Evolutionary conservation across 2,113 vertebrate genomes (phyloP), one percentile per base, ranked within the genome.

Genomic region (Condylura cristata): DNA sequence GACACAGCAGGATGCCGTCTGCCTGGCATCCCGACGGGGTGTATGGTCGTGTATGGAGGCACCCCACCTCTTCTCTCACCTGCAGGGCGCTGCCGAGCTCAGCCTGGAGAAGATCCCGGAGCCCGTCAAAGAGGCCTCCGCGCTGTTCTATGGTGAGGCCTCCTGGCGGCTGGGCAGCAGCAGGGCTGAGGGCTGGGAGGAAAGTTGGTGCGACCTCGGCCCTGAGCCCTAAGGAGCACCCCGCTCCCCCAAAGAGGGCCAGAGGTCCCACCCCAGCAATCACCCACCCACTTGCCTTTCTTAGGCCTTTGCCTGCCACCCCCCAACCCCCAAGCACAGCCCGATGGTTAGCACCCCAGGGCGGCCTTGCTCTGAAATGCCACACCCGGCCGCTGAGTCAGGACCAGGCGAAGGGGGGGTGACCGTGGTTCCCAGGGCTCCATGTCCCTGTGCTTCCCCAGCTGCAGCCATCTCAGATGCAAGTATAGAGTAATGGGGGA

Each of bases 101-200:
- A n/a, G 98, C 92, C 97, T 99, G 98, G 98, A 98, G 96, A 98
- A 96, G 98, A 99, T 99, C 65, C 99, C 99, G 0, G 99, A 99
- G 39, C 99, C 99, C 34, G 98, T 99, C 98, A 99, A 99, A 96
- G 99, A 99, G 97, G 99, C 99, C 93, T 98, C 99, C 0, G 99
- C 99, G 0, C 98, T 99, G 96, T 99, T 99, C 86, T 97, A 98
- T 0, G 99, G 99, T 99, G 98, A 98, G 58, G 9, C 26, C 8
- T 5, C 28, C 26, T 61, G 32, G n/a, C 39, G 3, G 14, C 30
- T 6, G 17, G 18, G 34, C 13, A 24, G 34, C n/a, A 17, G 20
- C 53, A 4, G 6, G 18, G 30, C 0, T 0, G 44, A 34, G 13
- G 1, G 34, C 46, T 20, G 14, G 48, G 70, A 17, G 8, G 58